These are phyloP conservation scores for Macrosoma leucophasiata DNA, from an alignment of 2,888 invertebrate species.

Conservation along the genomic window DNA sequence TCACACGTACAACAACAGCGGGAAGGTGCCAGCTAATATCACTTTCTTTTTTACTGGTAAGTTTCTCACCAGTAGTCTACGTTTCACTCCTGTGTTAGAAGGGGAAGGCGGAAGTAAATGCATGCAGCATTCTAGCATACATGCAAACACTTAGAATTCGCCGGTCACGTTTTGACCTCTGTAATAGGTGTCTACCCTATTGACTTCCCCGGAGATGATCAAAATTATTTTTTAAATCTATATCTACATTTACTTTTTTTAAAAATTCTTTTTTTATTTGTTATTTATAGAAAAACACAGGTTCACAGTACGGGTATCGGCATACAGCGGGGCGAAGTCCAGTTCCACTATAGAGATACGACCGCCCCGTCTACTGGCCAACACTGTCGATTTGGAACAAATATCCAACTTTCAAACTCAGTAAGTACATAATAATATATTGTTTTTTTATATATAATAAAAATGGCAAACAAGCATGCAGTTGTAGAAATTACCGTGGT, in stretches of 20 bases:
- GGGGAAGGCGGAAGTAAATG: too few species aligned
- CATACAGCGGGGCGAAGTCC: slow-evolving; percentile 78
- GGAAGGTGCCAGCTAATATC: slow-evolving; percentile 76
- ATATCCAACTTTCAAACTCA: slow-evolving; percentile 45
- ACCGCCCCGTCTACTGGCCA: slow-evolving; percentile 72
- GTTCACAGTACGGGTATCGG: slow-evolving; percentile 76
- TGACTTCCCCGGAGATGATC: too few species aligned
- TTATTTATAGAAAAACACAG: slow-evolving; percentile 71
- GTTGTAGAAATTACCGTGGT: too few species aligned
- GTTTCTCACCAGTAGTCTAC: too few species aligned
- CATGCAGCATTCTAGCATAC: too few species aligned
- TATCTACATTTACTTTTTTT: slow-evolving; percentile 3
- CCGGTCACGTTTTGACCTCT: too few species aligned
- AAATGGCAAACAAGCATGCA: too few species aligned
- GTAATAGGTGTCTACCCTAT: too few species aligned
- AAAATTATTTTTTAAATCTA: not conserved
- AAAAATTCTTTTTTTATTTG: slow-evolving; percentile 1
- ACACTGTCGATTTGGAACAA: slow-evolving; percentile 73
- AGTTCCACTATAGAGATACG: slow-evolving; percentile 73
- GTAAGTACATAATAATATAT: slow-evolving; percentile 34
- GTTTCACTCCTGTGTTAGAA: too few species aligned
- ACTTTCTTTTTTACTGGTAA: slow-evolving; percentile 79
- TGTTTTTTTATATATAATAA: not conserved
- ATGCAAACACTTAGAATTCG: too few species aligned
- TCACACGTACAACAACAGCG: slow-evolving; percentile 75